phyloP scores from a whole-genome alignment of 2,797 vertebrate species.

The Xenopus petersii region DNA sequence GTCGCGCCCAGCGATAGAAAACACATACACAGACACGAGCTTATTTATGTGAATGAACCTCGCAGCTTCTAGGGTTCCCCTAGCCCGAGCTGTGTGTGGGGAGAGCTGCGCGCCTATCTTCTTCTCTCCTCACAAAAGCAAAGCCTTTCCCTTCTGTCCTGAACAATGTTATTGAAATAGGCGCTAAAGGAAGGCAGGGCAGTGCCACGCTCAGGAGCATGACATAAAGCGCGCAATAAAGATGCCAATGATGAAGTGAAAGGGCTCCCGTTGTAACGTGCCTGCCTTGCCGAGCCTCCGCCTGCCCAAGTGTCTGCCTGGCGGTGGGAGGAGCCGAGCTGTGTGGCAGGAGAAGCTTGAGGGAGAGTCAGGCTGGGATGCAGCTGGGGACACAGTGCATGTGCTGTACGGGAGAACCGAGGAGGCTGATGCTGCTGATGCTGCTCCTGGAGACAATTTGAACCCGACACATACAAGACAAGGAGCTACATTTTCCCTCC shows the following conservation, averaged over 20 bases:
- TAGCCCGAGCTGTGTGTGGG: no score
- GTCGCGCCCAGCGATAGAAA: no score
- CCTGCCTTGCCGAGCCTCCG: not conserved
- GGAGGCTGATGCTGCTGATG: constrained; percentile 16
- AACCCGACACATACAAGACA: not conserved
- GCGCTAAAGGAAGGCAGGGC: no score
- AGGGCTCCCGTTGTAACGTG: not conserved
- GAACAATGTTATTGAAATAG: no score
- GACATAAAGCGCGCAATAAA: not conserved
- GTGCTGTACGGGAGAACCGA: not conserved
- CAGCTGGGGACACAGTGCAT: constrained; percentile 9
- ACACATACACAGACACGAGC: no score
- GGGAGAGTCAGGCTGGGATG: constrained; percentile 3
- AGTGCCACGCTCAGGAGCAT: not conserved
- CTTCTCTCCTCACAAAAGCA: no score
- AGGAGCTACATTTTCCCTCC: not conserved
- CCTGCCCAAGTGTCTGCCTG: constrained; percentile 13
- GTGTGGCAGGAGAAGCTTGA: not conserved
- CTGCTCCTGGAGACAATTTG: constrained; percentile 13
- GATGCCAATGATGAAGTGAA: not conserved
- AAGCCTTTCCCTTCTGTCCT: no score
- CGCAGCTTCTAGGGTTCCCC: no score
- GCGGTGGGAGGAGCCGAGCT: constrained; percentile 22
- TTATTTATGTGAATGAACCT: no score
- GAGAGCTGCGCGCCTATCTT: no score